Evolutionary conservation across 2,113 vertebrate species (phyloP).

Genomic region (Epinephelus cyanopodus): DNA sequence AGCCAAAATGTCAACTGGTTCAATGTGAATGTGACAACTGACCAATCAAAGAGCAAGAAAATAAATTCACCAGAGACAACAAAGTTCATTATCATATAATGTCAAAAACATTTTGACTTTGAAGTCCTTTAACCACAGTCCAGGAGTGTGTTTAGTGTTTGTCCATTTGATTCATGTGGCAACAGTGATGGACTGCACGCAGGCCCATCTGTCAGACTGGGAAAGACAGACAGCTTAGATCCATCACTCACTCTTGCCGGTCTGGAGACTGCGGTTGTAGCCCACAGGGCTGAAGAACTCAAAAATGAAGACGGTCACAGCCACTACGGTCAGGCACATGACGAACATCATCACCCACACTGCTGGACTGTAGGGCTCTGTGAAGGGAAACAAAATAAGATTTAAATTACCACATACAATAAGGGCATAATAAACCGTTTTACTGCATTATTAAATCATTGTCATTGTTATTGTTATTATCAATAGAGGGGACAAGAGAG

Average conservation of each 20-base stretch:
- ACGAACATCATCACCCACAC: slow-evolving; percentile 99
- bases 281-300: slow-evolving; percentile 94
- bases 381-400: slow-evolving; percentile 8
- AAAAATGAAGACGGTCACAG: slow-evolving; percentile 96
- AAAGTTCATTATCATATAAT: background rate
- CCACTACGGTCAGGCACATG: slow-evolving; percentile 96
- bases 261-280: slow-evolving; percentile 89
- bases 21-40: slow-evolving; percentile 5
- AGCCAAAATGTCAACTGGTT: background rate
- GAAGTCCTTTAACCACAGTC: slow-evolving; percentile 1
- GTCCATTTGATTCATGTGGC: slow-evolving; percentile 45
- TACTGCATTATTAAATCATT: background rate
- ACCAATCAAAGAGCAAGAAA: slow-evolving; percentile 26
- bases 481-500: background rate
- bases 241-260: slow-evolving; percentile 90
- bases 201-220: slow-evolving; percentile 45
- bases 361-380: slow-evolving; percentile 95
- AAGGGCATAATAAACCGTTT: background rate
- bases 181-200: slow-evolving; percentile 36
- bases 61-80: background rate
- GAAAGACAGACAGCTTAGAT: slow-evolving; percentile 38
- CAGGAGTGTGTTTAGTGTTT: slow-evolving; percentile 28
- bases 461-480: background rate
- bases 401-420: slow-evolving; percentile 1
- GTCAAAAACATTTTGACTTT: background rate